phyloP scores from a whole-genome alignment of 2,113 vertebrate genomes.

The Sprattus sprattus region DNA sequence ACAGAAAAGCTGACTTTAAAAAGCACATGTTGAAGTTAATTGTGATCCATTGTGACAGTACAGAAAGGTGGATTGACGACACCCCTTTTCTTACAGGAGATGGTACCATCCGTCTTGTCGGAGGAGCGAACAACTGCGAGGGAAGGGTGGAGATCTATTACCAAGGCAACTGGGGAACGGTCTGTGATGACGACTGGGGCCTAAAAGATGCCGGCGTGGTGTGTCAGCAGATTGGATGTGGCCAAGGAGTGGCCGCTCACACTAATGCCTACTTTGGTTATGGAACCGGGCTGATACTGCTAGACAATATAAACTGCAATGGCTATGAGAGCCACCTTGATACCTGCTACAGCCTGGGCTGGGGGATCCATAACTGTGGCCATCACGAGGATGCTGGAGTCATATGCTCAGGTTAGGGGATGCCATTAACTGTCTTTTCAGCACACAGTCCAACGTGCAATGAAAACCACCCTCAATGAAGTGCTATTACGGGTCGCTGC shows the following conservation, averaged over 20 bases:
- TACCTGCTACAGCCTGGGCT: constrained; percentile 83
- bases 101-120: constrained; percentile 81
- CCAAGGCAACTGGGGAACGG: constrained; percentile 86
- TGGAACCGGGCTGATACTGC: constrained; percentile 82
- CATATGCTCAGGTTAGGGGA: constrained; percentile 78
- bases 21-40: background rate
- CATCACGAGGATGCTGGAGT: constrained; percentile 94
- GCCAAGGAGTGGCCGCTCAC: constrained; percentile 72
- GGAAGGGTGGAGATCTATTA: constrained; percentile 92
- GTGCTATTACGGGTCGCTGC: background rate
- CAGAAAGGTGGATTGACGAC: background rate
- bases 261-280: constrained; percentile 89
- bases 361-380: constrained; percentile 94
- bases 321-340: constrained; percentile 77
- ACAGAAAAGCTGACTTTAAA: background rate
- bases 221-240: constrained; percentile 86
- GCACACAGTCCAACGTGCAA: background rate
- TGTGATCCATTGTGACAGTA: background rate
- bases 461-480: background rate
- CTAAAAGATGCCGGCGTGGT: constrained; percentile 82
- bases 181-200: constrained; percentile 94
- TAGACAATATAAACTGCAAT: constrained; percentile 90
- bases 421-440: background rate
- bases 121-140: constrained; percentile 76
- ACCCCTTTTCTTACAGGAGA: constrained; percentile 71